Percentiles rank a stretch among this genome's conserved stretches.
These are phyloP conservation scores for Drosophila nr. medialis DNA, from an alignment of 2,888 invertebrate genomes.

Conservation along the genomic window DNA sequence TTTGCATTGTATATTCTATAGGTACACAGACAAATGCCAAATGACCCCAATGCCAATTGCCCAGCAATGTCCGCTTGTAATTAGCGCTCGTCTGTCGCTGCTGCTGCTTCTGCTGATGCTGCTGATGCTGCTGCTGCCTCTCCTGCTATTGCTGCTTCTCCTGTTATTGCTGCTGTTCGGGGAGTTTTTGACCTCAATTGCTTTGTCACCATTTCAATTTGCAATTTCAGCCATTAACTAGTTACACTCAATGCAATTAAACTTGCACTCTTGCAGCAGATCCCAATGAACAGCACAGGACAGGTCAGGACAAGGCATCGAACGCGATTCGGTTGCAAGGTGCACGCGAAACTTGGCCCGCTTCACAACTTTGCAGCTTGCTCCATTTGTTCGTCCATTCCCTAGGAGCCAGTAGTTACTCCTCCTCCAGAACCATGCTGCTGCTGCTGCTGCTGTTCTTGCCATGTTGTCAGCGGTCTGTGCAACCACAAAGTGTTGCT, in stretches of 20 bases:
- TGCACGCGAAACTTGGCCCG: constrained; percentile 41
- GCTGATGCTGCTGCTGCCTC: constrained; percentile 12
- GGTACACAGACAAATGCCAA: constrained; percentile 57
- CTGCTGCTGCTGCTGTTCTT: constrained; percentile 13
- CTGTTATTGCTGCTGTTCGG: constrained; percentile 41
- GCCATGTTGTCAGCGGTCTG: constrained; percentile 49
- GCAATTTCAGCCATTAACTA: constrained; percentile 80
- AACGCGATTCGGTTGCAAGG: constrained; percentile 42
- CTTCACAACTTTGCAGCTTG: constrained; percentile 32
- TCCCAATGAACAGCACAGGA: constrained; percentile 19
- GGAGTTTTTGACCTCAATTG: constrained; percentile 79
- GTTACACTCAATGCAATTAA: constrained; percentile 78
- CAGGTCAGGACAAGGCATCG: constrained; percentile 22
- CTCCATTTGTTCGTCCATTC: constrained; percentile 30
- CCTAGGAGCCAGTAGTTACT: constrained; percentile 6
- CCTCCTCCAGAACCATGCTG: too few species aligned
- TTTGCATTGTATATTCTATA: constrained; percentile 41
- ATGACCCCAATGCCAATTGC: constrained; percentile 67
- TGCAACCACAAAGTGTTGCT: constrained; percentile 57
- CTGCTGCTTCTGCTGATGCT: neutral
- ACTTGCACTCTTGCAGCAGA: constrained; percentile 66
- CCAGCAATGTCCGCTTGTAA: constrained; percentile 64
- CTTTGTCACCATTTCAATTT: constrained; percentile 81
- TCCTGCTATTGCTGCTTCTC: constrained; percentile 13
- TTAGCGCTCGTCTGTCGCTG: constrained; percentile 50